Evolutionary conservation across 2,113 vertebrate genomes (phyloP).

Genomic region (Ancistrus triradiatus): DNA sequence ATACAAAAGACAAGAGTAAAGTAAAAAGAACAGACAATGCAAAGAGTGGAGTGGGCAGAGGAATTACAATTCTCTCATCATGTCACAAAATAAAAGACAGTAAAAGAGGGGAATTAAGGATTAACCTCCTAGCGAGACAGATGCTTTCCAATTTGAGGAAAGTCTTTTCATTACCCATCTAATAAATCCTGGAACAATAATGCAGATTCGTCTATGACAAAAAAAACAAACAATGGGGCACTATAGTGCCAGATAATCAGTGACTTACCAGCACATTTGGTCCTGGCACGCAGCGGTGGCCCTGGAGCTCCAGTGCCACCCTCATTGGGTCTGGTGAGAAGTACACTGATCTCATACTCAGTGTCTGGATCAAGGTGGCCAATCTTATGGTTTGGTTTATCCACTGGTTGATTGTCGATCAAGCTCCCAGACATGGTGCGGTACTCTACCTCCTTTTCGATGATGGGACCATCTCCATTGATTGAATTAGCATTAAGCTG

Average conservation of each 20-base stretch:
- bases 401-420: slow-evolving; percentile 89
- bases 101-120: not conserved
- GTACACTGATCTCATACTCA: slow-evolving; percentile 91
- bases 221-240: not conserved
- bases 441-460: slow-evolving; percentile 88
- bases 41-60: too few species aligned
- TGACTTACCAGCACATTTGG: slow-evolving; percentile 90
- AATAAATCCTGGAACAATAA: not conserved
- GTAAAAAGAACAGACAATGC: not conserved
- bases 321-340: slow-evolving; percentile 89
- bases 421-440: slow-evolving; percentile 82
- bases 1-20: not conserved
- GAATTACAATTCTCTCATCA: not conserved
- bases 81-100: not conserved
- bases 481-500: slow-evolving; percentile 98
- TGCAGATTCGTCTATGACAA: not conserved
- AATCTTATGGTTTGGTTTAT: slow-evolving; percentile 90
- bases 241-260: not conserved
- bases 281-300: slow-evolving; percentile 84
- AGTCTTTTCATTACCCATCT: not conserved
- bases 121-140: slow-evolving; percentile 2
- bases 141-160: slow-evolving; percentile 10
- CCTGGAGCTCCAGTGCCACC: slow-evolving; percentile 90
- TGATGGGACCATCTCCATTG: slow-evolving; percentile 92
- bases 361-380: slow-evolving; percentile 95